phyloP scores from a whole-genome alignment of 2,797 vertebrate genomes.

The Hypotaenidia okinawae region DNA sequence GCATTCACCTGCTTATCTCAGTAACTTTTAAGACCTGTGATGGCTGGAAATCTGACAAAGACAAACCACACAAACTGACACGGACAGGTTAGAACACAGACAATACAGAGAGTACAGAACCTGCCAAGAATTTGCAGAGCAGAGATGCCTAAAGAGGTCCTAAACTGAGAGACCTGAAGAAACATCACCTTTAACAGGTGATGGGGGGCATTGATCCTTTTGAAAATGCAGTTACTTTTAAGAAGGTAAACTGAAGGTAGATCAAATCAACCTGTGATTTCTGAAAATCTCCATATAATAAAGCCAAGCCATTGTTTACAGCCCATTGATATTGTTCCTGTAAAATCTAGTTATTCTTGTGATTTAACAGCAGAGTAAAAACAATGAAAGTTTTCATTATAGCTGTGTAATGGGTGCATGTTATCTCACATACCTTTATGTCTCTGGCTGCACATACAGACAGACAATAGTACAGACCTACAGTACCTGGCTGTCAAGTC shows the following conservation, averaged over 20 bases:
- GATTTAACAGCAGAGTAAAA: background rate
- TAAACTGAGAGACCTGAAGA: background rate
- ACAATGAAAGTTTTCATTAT: background rate
- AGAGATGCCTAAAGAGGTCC: background rate
- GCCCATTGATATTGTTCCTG: background rate
- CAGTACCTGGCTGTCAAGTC: background rate
- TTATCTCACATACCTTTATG: background rate
- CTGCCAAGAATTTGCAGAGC: background rate
- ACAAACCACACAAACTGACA: background rate
- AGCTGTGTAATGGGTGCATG: background rate
- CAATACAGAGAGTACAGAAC: background rate
- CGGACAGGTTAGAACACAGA: background rate
- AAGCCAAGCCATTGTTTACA: background rate
- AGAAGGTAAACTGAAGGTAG: background rate
- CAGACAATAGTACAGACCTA: background rate
- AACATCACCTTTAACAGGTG: background rate
- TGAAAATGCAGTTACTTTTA: background rate
- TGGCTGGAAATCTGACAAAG: background rate
- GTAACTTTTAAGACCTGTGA: background rate
- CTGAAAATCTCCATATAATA: background rate
- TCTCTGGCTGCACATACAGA: background rate
- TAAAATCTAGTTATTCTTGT: background rate
- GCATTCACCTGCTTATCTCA: constrained; percentile 4
- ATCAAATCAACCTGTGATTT: background rate
- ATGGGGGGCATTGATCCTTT: background rate